Base-by-base conservation (phyloP, 2,888 invertebrate genomes). In the Epinotia demarniana region DNA sequence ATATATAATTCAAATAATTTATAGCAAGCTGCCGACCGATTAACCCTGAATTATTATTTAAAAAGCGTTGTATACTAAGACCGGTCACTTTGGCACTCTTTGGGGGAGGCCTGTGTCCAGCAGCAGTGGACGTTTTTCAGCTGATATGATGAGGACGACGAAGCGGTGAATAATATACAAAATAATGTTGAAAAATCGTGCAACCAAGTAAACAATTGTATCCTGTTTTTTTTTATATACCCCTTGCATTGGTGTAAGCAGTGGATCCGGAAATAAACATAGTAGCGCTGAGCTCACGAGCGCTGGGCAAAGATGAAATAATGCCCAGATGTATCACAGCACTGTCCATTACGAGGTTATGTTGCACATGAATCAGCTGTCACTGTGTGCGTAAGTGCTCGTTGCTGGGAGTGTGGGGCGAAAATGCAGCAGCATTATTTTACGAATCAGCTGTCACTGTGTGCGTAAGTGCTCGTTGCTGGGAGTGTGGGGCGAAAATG, bases 331-430 rank as follows among this genome's bases (percentile, higher is more conserved):
- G 60, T 60, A 75, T 75, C 70, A 75, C 60, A 64, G 63, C 64
- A 58, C 58, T 53, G 70, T 58, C 58, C 75, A 75, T 75, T 75
- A 70, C 60, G 16, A 27, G 53, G 53, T 66, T 71, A 75, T 66
- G 70, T 71, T 43, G 60, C 70, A 60, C 70, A 71, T 75, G 70
- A 75, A 71, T 75, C 75, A 66, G 64, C n/a, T 60, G 61, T 23
- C 12, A 12, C 16, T 16, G 23, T 53, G 67, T 73, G 33, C 67
- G 61, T 55, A 53, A n/a, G 12, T 61, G 55, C 64, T 66, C 18
- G 64, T 64, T 64, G 49, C 33, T 58, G 49, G 46, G 16, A 58
- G 23, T 39, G 3, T 1, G 16, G 23, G 6, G 58, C 58, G 58
- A 60, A 27, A 60, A 27, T 23, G 6, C 23, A 13, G 23, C 33